Evolutionary conservation across 2,797 vertebrate species (phyloP), one percentile per base, ranked within the genome.

Genomic region (Scomberomorus guttatus): DNA sequence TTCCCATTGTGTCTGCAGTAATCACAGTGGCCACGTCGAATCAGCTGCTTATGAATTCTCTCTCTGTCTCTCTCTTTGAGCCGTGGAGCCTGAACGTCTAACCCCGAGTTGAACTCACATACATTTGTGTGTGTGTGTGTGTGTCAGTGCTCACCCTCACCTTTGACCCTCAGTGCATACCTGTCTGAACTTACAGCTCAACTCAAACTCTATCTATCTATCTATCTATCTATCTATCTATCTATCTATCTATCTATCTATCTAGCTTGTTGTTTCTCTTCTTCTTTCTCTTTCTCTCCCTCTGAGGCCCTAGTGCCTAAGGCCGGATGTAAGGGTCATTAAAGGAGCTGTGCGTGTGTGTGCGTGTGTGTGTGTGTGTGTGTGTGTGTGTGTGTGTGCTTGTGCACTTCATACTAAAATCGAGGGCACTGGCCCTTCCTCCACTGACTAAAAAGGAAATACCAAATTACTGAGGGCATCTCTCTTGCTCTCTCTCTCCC

Each of bases 391-490:
- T 67, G 74, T 72, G 62, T 42, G 70, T 56, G 75, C 39, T 57
- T 13, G 66, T 20, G 37, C n/a, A 39, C 50, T 78, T 65, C 61
- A 59, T 58, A 52, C 63, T 77, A 44, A 83, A 89, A 91, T 77
- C 0, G 72, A 87, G 89, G 86, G 83, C 84, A 90, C 46, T 87
- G 83, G 78, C 80, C 87, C 82, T 88, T 87, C 83, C 89, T 92
- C 80, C 87, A 71, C 70, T 65, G 69, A 88, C 87, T 81, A 75
- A 90, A 89, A 91, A 93, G 92, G 93, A 95, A 95, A 94, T 94
- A 92, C 93, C 93, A 93, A 91, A 94, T 94, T 94, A 94, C 84
- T 63, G 72, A 88, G 86, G 86, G 69, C 81, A 83, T 86, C 85
- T 46, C 70, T 80, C 50, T 76, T 39, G 62, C 52, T 69, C 52